Conservation (phyloP, 2,113 vertebrate species). For the Clinocottus analis region DNA sequence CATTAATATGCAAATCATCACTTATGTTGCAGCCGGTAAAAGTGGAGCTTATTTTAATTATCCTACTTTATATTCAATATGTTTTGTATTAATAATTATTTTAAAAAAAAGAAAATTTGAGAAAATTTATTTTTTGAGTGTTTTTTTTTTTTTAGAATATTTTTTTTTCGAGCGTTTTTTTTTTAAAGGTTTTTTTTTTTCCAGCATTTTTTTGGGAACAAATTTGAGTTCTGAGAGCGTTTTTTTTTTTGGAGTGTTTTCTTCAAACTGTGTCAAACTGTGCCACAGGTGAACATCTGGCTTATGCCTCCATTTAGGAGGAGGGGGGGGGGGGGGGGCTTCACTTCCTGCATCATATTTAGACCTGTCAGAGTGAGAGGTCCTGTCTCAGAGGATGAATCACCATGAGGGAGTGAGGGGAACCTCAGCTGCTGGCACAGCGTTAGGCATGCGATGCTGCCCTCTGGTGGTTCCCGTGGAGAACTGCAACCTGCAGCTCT, state of each 20-base stretch:
- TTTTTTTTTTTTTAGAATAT: too few relatives aligned
- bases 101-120: too few relatives aligned
- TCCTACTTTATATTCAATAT: background rate
- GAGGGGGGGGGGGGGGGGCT: slow-evolving; percentile 13
- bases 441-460: slow-evolving; percentile 36
- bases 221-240: too few relatives aligned
- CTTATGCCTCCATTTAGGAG: slow-evolving; percentile 43
- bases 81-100: background rate
- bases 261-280: too few relatives aligned
- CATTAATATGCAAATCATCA: background rate
- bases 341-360: slow-evolving; percentile 19
- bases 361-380: slow-evolving; percentile 36
- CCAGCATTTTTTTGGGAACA: too few relatives aligned
- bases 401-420: too few relatives aligned
- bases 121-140: too few relatives aligned
- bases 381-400: too few relatives aligned
- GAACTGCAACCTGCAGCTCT: slow-evolving; percentile 15
- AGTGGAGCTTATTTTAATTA: background rate
- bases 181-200: too few relatives aligned
- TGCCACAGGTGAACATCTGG: slow-evolving; percentile 32
- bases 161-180: too few relatives aligned
- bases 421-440: too few relatives aligned
- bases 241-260: too few relatives aligned
- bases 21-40: background rate
- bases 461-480: slow-evolving; percentile 43